Percentiles rank a stretch among this genome's conserved stretches.
Conservation (phyloP, 2,797 vertebrate species). For the Cichlasoma orientale region DNA sequence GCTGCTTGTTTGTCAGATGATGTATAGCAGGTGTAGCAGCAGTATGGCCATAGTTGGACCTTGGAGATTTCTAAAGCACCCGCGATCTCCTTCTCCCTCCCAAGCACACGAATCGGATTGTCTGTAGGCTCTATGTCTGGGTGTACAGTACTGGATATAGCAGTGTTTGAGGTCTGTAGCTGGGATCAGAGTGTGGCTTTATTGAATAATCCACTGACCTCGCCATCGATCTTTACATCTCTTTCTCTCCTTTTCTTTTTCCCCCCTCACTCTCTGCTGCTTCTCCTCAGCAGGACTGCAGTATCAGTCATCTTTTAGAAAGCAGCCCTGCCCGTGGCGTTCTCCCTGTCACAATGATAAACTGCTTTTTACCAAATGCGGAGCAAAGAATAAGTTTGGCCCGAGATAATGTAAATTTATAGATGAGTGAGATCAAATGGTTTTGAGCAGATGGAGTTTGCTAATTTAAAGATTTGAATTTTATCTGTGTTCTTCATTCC, state of each 20-base stretch:
- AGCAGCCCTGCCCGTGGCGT: constrained; percentile 48
- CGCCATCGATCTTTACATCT: constrained; percentile 62
- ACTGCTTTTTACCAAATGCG: constrained; percentile 52
- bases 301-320: constrained; percentile 73
- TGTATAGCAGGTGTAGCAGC: constrained; percentile 62
- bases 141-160: constrained; percentile 49
- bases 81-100: constrained; percentile 5
- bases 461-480: constrained; percentile 55
- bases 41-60: constrained; percentile 65
- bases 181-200: constrained; percentile 73
- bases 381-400: constrained; percentile 54
- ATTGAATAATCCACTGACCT: constrained; percentile 77
- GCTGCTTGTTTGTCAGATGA: constrained; percentile 71
- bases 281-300: constrained; percentile 53
- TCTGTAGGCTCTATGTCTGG: constrained; percentile 29
- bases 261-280: constrained; percentile 2
- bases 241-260: not conserved
- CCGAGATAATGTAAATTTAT: constrained; percentile 63
- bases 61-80: constrained; percentile 56
- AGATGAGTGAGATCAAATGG: constrained; percentile 62
- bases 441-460: constrained; percentile 61
- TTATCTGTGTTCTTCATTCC: constrained; percentile 56
- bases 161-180: constrained; percentile 62
- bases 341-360: constrained; percentile 67
- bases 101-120: constrained; percentile 1